Percentiles rank a stretch among this genome's conserved stretches.
These are phyloP conservation scores for Daphoenositta chrysoptera DNA, from an alignment of 2,113 vertebrate species.

Conservation along the genomic window DNA sequence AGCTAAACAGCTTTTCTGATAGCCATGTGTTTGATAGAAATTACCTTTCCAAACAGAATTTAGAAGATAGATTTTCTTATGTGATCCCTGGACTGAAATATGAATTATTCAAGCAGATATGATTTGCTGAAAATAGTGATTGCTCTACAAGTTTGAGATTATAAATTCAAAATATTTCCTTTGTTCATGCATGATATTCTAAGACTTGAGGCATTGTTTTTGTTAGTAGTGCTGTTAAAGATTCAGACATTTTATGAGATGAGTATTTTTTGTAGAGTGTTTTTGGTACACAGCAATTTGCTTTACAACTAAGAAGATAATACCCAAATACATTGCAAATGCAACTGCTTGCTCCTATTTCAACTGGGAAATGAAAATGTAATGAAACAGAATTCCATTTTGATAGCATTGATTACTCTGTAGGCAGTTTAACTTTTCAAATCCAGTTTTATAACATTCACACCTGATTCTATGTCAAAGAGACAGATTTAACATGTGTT, in stretches of 20 bases:
- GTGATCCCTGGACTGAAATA: neutral
- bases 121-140: neutral
- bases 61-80: neutral
- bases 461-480: neutral
- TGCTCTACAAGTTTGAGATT: neutral
- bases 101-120: neutral
- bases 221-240: neutral
- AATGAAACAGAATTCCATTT: neutral
- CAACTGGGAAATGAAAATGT: neutral
- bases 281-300: neutral
- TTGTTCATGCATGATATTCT: neutral
- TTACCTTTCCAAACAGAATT: neutral
- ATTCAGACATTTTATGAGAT: neutral
- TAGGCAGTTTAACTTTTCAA: neutral
- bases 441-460: neutral
- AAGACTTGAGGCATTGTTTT: neutral
- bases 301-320: neutral
- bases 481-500: neutral
- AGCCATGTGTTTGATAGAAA: neutral
- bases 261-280: neutral
- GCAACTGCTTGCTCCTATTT: neutral
- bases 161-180: neutral
- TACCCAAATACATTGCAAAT: neutral
- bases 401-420: neutral
- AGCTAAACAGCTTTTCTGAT: neutral